Evolutionary conservation across 2,888 invertebrate species (phyloP).

Genomic region (Drosophila setosimentum): DNA sequence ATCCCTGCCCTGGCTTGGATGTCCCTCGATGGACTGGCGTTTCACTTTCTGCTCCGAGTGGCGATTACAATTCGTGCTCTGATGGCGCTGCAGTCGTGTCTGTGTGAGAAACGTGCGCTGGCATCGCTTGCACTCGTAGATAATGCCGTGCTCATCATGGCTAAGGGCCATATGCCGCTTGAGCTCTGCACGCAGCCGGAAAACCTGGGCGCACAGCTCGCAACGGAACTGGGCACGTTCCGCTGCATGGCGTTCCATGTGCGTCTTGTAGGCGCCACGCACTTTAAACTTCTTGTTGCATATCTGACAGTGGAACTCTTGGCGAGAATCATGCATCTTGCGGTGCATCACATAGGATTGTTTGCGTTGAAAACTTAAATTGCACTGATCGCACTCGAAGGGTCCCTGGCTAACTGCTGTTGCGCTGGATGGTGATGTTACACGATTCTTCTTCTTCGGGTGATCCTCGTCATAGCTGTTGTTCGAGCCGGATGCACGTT

Average conservation of each 20-base stretch:
- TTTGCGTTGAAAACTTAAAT: constrained; percentile 86
- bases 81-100: constrained; percentile 80
- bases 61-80: constrained; percentile 62
- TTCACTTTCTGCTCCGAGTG: constrained; percentile 52
- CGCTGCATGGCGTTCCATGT: constrained; percentile 85
- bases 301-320: constrained; percentile 83
- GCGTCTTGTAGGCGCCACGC: constrained; percentile 84
- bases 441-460: constrained; percentile 52
- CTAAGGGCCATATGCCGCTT: constrained; percentile 82
- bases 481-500: constrained; percentile 35
- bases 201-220: constrained; percentile 70
- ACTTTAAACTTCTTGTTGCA: constrained; percentile 85
- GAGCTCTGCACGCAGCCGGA: constrained; percentile 80
- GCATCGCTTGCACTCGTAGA: constrained; percentile 83
- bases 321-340: constrained; percentile 85
- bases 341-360: constrained; percentile 86
- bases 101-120: constrained; percentile 82
- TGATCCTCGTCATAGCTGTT: constrained; percentile 57
- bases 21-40: constrained; percentile 41
- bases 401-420: constrained; percentile 38
- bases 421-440: constrained; percentile 18
- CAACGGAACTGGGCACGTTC: constrained; percentile 71
- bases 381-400: constrained; percentile 84
- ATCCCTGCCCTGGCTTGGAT: constrained; percentile 83
- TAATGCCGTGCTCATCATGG: constrained; percentile 76